Evolutionary conservation across 2,888 invertebrate species (phyloP), one percentile per base, ranked within the genome.

Genomic region (Agrochola circellaris): DNA sequence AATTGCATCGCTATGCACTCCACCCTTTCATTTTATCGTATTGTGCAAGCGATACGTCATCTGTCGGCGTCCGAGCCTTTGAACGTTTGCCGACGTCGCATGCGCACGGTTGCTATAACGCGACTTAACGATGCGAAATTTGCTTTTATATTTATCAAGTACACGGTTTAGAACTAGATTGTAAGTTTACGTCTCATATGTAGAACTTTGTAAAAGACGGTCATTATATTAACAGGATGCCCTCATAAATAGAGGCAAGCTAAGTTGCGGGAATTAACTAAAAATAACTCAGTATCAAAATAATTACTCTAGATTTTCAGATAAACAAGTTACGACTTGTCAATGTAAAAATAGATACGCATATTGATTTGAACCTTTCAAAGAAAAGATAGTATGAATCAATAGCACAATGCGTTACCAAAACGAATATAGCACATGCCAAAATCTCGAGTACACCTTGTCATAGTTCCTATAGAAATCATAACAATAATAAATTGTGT

Each of bases 21-120:
- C 93, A 95, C 95, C 96, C 96, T 95, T 95, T 94, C 92, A 94
- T 93, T 91, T 90, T 89, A 87, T 88, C 90, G 92, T 90, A 94
- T 96, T 96, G 96, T 95, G 95, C 95, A 96, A 96, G 88, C 92
- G 92, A 93, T 95, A 95, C 92, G 94, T 96, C 96, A 96, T 96
- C 95, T 95, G 96, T 93, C 91, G 91, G 86, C 90, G 87, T 86
- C 89, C 90, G 86, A 90, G 88, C 92, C 94, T 96, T 96, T 96
- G 95, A 95, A 87, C 81, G 88, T 92, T 91, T 89, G 93, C 96
- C 96, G 96, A 95, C 95, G 91, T 77, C 83, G 82, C 82, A 79
- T 65, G 68, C 84, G 77, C 77, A 83, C 83, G 81, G 82, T 87
- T 87, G 80, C 75, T 84, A 81, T 83, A 81, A 84, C 82, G 70